Evolutionary conservation across 1,140 invertebrate genomes (phyloP).

Genomic region (Drosophila bipectinata): DNA sequence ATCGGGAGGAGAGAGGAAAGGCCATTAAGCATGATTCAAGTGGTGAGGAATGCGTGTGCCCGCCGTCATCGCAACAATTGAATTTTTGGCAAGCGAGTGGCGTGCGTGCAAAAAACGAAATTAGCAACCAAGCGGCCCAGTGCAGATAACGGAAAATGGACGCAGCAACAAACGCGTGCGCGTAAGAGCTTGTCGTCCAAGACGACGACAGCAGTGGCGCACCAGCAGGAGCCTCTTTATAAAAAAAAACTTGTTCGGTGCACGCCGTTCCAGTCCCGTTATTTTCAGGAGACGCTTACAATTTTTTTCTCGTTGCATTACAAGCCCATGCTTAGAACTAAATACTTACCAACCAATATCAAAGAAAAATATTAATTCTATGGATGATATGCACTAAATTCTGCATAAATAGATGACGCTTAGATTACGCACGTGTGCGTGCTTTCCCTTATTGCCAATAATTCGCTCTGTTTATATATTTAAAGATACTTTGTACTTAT

Average conservation of each 20-base stretch:
- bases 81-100: constrained; percentile 12
- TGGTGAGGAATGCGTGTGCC: constrained; percentile 35
- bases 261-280: too few relatives aligned
- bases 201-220: constrained; percentile 13
- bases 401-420: background rate
- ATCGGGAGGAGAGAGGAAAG: constrained; percentile 8
- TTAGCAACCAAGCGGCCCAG: background rate
- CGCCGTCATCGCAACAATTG: constrained; percentile 12
- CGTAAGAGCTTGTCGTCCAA: constrained; percentile 1
- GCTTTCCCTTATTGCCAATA: background rate
- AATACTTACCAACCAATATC: background rate
- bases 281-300: too few relatives aligned
- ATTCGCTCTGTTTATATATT: background rate
- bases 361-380: background rate
- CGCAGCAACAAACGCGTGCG: background rate
- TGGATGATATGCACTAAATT: background rate
- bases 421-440: background rate
- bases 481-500: background rate
- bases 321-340: too few relatives aligned
- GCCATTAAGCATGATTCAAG: constrained; percentile 35
- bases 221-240: background rate
- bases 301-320: too few relatives aligned
- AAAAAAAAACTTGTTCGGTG: too few relatives aligned
- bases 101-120: background rate
- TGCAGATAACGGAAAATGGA: constrained; percentile 8